phyloP scores from a whole-genome alignment of 53 echinoderm and acorn worm genomes.

The Astropecten irregularis region DNA sequence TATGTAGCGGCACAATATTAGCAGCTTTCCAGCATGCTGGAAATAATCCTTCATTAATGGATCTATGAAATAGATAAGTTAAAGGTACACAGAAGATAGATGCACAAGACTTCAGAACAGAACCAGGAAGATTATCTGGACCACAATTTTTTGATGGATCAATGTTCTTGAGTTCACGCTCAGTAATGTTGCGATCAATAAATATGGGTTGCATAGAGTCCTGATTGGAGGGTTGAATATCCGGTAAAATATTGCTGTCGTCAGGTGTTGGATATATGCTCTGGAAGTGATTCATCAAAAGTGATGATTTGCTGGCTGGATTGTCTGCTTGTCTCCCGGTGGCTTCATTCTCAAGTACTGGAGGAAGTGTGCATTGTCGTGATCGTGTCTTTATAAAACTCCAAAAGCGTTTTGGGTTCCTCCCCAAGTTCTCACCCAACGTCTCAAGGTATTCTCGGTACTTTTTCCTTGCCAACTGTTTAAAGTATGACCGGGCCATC shows the following conservation, averaged over 20 bases:
- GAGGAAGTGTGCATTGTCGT: neutral
- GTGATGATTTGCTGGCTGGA: neutral
- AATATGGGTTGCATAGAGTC: too few relatives aligned
- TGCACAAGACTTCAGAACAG: neutral
- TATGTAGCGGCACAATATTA: constrained; percentile 28
- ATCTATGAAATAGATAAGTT: constrained; percentile 3
- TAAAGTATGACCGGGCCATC: neutral
- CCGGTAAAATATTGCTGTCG: too few relatives aligned
- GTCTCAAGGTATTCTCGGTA: neutral
- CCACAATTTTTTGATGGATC: neutral
- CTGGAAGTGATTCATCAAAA: too few relatives aligned
- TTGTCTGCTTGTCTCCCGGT: neutral
- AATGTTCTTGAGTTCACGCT: neutral
- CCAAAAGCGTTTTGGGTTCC: constrained; percentile 15
- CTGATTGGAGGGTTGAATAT: too few relatives aligned
- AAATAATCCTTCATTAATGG: neutral
- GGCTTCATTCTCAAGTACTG: neutral
- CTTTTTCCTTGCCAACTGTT: constrained; percentile 22
- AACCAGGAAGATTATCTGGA: constrained; percentile 17
- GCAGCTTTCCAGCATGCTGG: constrained; percentile 35
- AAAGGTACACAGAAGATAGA: neutral
- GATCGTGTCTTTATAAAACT: neutral
- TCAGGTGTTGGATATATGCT: too few relatives aligned
- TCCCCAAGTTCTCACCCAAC: neutral
- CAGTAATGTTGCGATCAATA: too few relatives aligned